These are phyloP conservation scores for Myocastor coypus DNA, from an alignment of 2,113 vertebrate species.

Conservation along the genomic window DNA sequence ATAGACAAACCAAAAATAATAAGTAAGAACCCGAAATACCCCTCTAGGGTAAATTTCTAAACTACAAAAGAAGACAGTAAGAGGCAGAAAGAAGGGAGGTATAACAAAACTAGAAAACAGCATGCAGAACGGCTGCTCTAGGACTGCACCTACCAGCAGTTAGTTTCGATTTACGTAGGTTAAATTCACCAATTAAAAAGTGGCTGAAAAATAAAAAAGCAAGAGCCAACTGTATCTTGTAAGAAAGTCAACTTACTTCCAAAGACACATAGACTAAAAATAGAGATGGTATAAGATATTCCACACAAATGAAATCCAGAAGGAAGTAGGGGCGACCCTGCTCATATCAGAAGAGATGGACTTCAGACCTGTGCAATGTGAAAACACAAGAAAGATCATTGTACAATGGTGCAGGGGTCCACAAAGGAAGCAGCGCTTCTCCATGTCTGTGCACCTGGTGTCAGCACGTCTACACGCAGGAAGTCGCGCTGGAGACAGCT, in stretches of 20 bases:
- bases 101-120: background rate
- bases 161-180: background rate
- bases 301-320: background rate
- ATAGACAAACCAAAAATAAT: background rate
- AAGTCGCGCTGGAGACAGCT: background rate
- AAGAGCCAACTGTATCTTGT: background rate
- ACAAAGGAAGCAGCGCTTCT: background rate
- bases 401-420: background rate
- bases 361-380: background rate
- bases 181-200: background rate
- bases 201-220: background rate
- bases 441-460: no score
- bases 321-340: background rate
- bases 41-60: background rate
- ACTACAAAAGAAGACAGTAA: background rate
- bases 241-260: background rate
- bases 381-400: background rate
- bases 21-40: background rate
- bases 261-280: background rate
- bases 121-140: background rate
- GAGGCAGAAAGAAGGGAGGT: background rate
- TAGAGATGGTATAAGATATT: background rate
- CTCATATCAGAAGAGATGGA: no score
- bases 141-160: background rate
- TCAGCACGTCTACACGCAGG: no score